Evolutionary conservation across 2,888 invertebrate species (phyloP).

Genomic region (Acleris sparsana): DNA sequence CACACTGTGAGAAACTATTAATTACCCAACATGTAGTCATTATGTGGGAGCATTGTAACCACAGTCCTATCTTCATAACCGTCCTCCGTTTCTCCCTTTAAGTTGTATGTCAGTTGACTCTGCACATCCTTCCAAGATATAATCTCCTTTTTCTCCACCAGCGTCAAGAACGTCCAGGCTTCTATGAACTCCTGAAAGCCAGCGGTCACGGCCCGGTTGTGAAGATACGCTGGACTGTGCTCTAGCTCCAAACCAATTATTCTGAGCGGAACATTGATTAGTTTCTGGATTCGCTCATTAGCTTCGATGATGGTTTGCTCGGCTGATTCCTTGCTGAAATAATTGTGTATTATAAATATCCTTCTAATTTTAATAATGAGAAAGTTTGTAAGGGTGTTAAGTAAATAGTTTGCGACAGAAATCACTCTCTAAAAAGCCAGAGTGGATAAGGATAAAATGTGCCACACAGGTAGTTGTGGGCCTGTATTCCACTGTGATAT

Average conservation of each 20-base stretch:
- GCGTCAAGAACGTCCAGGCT: slow-evolving; percentile 90
- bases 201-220: slow-evolving; percentile 67
- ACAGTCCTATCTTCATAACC: slow-evolving; percentile 50
- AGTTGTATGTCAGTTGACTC: slow-evolving; percentile 75
- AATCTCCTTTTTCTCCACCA: slow-evolving; percentile 84
- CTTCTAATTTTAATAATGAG: too few species aligned
- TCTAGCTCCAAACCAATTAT: slow-evolving; percentile 89
- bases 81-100: slow-evolving; percentile 44
- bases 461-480: too few species aligned
- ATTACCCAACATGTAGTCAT: slow-evolving; percentile 85
- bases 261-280: slow-evolving; percentile 79
- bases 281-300: slow-evolving; percentile 85
- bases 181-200: slow-evolving; percentile 92
- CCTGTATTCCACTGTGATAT: too few species aligned
- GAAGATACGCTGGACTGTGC: slow-evolving; percentile 85
- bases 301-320: slow-evolving; percentile 76
- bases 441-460: too few species aligned
- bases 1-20: too few species aligned
- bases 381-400: too few species aligned
- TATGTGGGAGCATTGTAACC: slow-evolving; percentile 68
- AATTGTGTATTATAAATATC: neutral
- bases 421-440: too few species aligned
- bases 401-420: too few species aligned
- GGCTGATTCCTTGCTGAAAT: slow-evolving; percentile 63
- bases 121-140: slow-evolving; percentile 85